Percentiles rank a stretch among this genome's conserved stretches.
These are phyloP conservation scores for Lepeophtheirus nordmannii DNA, from an alignment of 2,888 invertebrate species.

Conservation along the genomic window DNA sequence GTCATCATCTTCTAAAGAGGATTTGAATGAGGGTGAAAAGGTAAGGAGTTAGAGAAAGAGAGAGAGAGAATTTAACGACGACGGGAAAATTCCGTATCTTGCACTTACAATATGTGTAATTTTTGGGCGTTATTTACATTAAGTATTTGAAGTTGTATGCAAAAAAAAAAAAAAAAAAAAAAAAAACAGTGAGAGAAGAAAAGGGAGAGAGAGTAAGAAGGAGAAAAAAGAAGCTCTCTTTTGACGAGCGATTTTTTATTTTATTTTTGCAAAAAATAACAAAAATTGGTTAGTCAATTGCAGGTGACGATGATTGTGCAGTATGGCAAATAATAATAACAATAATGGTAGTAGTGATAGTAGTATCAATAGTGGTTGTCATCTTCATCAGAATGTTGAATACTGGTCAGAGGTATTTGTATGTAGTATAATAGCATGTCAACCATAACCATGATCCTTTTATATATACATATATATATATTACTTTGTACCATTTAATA, in stretches of 20 bases:
- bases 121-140: no score
- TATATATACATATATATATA: not conserved
- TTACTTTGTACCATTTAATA: not conserved
- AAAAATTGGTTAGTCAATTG: slow-evolving; percentile 6
- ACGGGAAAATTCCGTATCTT: no score
- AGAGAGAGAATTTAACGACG: no score
- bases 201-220: not conserved
- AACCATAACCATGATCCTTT: not conserved
- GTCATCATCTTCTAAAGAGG: no score
- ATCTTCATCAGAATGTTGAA: no score
- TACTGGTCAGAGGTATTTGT: not conserved
- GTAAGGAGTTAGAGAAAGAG: no score
- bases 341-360: not conserved
- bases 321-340: not conserved
- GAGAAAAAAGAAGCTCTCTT: not conserved
- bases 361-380: no score
- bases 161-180: not conserved
- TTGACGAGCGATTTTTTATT: not conserved
- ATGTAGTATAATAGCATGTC: not conserved
- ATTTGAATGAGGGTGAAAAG: no score
- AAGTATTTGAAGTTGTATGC: not conserved
- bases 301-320: slow-evolving; percentile 8
- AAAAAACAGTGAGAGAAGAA: not conserved
- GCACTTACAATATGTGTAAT: no score
- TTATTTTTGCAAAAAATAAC: not conserved